phyloP scores from a whole-genome alignment of 2,797 vertebrate genomes.

The Phataginus tetradactyla region DNA sequence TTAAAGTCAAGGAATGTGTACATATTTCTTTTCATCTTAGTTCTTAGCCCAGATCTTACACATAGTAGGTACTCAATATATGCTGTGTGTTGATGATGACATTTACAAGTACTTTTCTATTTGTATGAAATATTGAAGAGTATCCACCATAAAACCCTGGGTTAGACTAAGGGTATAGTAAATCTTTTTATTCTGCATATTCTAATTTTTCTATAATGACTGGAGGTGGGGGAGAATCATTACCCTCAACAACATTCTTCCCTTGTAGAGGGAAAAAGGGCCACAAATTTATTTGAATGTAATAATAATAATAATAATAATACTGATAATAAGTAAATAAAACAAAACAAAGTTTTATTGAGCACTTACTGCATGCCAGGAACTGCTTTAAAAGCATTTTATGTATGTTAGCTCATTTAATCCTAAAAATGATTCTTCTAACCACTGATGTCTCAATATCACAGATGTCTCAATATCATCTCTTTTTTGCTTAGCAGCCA shows the following conservation, averaged over 20 bases:
- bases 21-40: neutral
- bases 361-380: neutral
- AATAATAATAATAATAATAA: neutral
- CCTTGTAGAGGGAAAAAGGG: neutral
- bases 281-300: neutral
- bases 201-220: neutral
- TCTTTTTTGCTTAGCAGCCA: slow-evolving; percentile 88
- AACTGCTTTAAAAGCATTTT: neutral
- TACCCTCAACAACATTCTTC: neutral
- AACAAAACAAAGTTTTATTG: neutral
- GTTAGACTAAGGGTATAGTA: neutral
- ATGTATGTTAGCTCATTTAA: neutral
- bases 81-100: neutral
- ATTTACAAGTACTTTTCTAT: slow-evolving; percentile 18
- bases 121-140: neutral
- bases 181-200: slow-evolving; percentile 5
- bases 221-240: neutral
- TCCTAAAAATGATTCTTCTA: neutral
- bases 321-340: too few relatives aligned
- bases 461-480: too few relatives aligned
- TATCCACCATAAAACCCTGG: neutral
- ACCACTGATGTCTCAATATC: neutral
- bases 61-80: neutral
- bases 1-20: neutral
- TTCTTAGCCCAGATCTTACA: neutral